These are phyloP conservation scores for Amphimedon queenslandica DNA, from an alignment of 37 sponge, comb jelly and placozoan genomes.

Conservation along the genomic window DNA sequence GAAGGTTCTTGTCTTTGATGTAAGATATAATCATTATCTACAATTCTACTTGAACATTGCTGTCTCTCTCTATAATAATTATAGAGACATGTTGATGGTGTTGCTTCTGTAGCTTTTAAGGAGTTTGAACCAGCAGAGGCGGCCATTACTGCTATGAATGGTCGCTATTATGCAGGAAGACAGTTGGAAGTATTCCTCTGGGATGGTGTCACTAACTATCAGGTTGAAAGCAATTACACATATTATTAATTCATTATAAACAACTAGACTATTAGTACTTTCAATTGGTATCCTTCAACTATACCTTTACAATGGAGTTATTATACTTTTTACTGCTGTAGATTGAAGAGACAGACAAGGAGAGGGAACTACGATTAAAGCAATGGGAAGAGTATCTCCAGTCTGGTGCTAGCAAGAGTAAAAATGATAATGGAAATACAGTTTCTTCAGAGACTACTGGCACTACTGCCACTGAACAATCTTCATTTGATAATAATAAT, in stretches of 20 bases:
- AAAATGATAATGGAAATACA: no score
- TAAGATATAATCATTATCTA: conserved; percentile 24
- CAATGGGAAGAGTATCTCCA: conserved; percentile 87
- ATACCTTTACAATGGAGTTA: no score
- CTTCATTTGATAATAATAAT: no score
- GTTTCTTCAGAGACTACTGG: no score
- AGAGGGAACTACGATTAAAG: conserved; percentile 73
- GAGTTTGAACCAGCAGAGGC: conserved; percentile 79
- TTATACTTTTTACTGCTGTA: neutral
- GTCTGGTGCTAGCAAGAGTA: no score
- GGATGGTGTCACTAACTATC: conserved; percentile 91
- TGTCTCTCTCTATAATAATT: neutral
- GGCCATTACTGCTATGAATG: conserved; percentile 73
- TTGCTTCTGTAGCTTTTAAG: conserved; percentile 85
- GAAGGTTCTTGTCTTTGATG: conserved; percentile 92
- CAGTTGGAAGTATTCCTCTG: conserved; percentile 67
- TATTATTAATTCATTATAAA: neutral
- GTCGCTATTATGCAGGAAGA: conserved; percentile 75
- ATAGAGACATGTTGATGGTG: conserved; percentile 92
- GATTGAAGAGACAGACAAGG: conserved; percentile 87
- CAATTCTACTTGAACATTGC: neutral
- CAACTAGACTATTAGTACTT: no score
- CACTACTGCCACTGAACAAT: no score
- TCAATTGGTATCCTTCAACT: no score
- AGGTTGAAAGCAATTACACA: conserved; percentile 12